Conservation (phyloP, 37 sponge, comb jelly and placozoan genomes). For the Agelas oroides region DNA sequence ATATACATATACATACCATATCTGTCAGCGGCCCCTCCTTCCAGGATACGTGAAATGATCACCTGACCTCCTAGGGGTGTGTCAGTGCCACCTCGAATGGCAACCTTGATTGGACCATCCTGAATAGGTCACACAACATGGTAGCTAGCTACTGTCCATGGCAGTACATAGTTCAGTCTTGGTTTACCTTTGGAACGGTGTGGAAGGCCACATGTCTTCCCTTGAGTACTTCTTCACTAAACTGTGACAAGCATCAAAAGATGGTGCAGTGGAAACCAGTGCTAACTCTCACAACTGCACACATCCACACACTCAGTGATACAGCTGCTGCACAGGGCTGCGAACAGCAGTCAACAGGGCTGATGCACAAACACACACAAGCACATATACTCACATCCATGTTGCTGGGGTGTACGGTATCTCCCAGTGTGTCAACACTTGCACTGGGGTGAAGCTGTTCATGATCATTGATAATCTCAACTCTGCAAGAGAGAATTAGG, state of each 20-base stretch:
- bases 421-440: slow-evolving; percentile 9
- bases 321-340: too few species aligned
- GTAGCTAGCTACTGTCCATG: too few species aligned
- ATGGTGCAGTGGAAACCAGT: too few species aligned
- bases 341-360: too few species aligned
- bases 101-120: slow-evolving; percentile 81
- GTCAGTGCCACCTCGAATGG: slow-evolving; percentile 85
- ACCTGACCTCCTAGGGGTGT: slow-evolving; percentile 71
- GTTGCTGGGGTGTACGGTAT: slow-evolving; percentile 77
- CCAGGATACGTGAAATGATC: slow-evolving; percentile 79
- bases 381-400: slow-evolving; percentile 53
- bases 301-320: too few species aligned
- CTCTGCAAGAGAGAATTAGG: slow-evolving; percentile 28
- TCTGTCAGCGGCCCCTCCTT: slow-evolving; percentile 83
- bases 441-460: background rate
- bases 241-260: slow-evolving; percentile 31
- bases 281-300: too few species aligned
- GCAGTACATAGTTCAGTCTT: too few species aligned
- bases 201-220: slow-evolving; percentile 84
- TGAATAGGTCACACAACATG: background rate
- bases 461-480: slow-evolving; percentile 60
- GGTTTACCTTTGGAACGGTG: slow-evolving; percentile 79
- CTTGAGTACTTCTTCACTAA: slow-evolving; percentile 75
- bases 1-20: slow-evolving; percentile 69
- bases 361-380: too few species aligned